Evolutionary conservation across 2,888 invertebrate species (phyloP), one percentile per base, ranked within the genome.

Genomic region (Hermaeophaga mercurialis): DNA sequence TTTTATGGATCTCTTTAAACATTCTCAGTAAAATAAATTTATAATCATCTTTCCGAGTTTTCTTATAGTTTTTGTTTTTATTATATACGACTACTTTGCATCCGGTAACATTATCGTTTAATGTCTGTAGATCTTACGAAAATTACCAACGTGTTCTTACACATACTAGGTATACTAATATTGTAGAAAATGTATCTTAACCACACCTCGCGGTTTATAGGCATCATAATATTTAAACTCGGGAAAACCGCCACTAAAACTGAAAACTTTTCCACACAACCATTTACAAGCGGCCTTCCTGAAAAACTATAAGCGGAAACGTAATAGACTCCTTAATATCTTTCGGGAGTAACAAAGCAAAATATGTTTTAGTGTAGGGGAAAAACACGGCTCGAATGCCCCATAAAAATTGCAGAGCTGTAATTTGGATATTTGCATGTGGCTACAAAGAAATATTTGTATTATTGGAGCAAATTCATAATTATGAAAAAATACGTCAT

Each of bases 301-400:
- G 39, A 49, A 38, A 48, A 48, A 26, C 26, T 48, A 49, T 38
- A 38, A 46, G 22, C 22, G 47, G 47, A 34, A 47, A 46, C 19
- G 18, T 33, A 34, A 34, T 33, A 46, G 46, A 33, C 33, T 19
- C 14, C 33, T 22, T 46, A 34, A 47, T 47, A 62, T 61, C 62
- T 62, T 56, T 44, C 26, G 57, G 56, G 57, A 62, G 53, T 50
- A 54, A 61, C 56, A 54, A 60, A 52, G 44, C 56, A 48, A 59
- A 61, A 47, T 36, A 34, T 47, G 34, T 47, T 47, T 47, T 36
- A 47, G 34, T 7, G 3, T 8, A n/a, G 8, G 17, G 48, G 54
- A 36, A 53, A 62, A 59, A 59, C 38, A 57, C 17, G 43, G 11
- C 43, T 50, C 43, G 9, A 43, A 50, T 61, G 36, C 18, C 36